Conservation (phyloP, 2,113 vertebrate species). For the Gambusia holbrooki region DNA sequence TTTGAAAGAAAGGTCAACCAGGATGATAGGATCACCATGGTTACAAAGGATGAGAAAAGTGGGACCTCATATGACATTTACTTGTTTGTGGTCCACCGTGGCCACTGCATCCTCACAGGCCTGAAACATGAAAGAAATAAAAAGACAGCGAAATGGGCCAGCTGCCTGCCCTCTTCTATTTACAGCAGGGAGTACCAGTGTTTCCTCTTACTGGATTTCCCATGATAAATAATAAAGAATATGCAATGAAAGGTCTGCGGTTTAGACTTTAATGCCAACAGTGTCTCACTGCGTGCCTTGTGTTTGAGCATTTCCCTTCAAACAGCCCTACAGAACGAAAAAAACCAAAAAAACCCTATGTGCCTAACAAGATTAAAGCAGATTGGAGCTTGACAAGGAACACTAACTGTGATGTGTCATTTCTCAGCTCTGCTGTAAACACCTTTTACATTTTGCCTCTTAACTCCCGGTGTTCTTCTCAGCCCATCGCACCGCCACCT, state of each 20-base stretch:
- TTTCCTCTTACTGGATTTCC: slow-evolving; percentile 3
- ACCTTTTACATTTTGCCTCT: slow-evolving; percentile 30
- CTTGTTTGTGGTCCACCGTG: slow-evolving; percentile 5
- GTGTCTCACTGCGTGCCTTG: neutral
- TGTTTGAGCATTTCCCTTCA: slow-evolving; percentile 29
- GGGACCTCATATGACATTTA: slow-evolving; percentile 27
- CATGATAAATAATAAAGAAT: slow-evolving; percentile 26
- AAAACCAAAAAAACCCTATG: neutral
- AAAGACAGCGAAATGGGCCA: slow-evolving; percentile 4
- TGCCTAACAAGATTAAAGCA: slow-evolving; percentile 52
- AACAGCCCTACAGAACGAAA: slow-evolving; percentile 6
- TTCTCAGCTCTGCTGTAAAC: slow-evolving; percentile 50
- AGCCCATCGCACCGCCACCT: neutral
- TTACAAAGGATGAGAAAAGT: slow-evolving; percentile 41
- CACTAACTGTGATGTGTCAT: slow-evolving; percentile 37
- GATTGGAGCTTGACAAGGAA: slow-evolving; percentile 52
- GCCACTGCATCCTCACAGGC: slow-evolving; percentile 1
- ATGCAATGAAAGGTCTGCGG: slow-evolving; percentile 24
- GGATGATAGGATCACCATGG: slow-evolving; percentile 67
- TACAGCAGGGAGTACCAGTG: slow-evolving; percentile 14
- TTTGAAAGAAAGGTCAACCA: slow-evolving; percentile 73
- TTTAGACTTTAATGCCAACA: slow-evolving; percentile 12
- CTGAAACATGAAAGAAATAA: slow-evolving; percentile 40
- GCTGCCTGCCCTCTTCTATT: slow-evolving; percentile 5
- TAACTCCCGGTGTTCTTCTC: slow-evolving; percentile 9